Evolutionary conservation across 2,888 invertebrate species (phyloP), one percentile per base, ranked within the genome.

Genomic region (Cosmia trapezina): DNA sequence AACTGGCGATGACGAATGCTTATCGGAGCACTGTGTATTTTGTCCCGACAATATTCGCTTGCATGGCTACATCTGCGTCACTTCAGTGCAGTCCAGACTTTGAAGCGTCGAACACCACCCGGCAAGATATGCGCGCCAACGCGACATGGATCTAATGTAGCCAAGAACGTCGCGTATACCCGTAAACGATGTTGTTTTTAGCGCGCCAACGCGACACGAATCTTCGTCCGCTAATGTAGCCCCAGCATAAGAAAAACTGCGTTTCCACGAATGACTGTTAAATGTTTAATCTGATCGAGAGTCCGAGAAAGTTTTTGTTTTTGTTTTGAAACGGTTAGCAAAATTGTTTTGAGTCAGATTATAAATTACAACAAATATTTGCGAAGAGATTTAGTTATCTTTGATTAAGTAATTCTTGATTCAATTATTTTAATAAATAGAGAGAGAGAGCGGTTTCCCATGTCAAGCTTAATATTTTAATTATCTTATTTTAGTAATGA

Each of bases 291-390:
- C 70, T 73, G 63, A 84, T 73, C 41, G 57, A 68, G 33, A 37
- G 37, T 37, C 4, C 3, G 84, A 72, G 85, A 83, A 83, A 83
- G 83, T 78, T 66, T n/a, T 41, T 66, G 51, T 73, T 74, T 72
- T n/a, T 56, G 64, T 73, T 76, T 62, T 61, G 37, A 45, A 80
- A 74, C 19, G 49, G 4, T 64, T 65, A n/a, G 33, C 53, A n/a
- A 59, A 57, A 17, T 60, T 59, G 11, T 53, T 70, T 56, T 7
- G 14, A 49, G 9, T 12, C 3, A 49, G 37, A 8, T 51, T 33
- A 14, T 64, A 12, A 64, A 22, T 37, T 12, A 14, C 12, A 57
- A 56, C 1, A 57, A 49, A 59, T 62, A 51, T 63, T 57, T 41
- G 7, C 51, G 5, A 17, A 51, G 28, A 6, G 49, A 2, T 62